phyloP scores from a whole-genome alignment of 2,113 vertebrate species.

The Asarcornis scutulata region DNA sequence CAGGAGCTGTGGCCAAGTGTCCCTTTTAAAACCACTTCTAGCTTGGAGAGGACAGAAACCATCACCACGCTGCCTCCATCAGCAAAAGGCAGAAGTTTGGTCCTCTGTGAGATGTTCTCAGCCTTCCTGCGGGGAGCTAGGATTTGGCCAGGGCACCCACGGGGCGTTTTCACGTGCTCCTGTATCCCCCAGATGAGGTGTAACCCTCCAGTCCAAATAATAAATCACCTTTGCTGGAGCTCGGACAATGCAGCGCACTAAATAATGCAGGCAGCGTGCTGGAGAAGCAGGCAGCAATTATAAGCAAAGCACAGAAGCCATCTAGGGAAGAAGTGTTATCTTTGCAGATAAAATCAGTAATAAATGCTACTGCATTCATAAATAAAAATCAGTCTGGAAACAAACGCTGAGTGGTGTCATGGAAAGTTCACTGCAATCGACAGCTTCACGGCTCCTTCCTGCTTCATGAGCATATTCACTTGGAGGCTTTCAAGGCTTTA shows the following conservation, averaged over 20 bases:
- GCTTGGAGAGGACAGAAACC: not conserved
- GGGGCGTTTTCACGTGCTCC: not conserved
- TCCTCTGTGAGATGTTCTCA: not conserved
- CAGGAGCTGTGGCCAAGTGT: not conserved
- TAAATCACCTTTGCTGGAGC: not conserved
- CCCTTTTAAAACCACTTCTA: not conserved
- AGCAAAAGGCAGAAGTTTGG: not conserved
- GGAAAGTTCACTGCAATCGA: constrained; percentile 51
- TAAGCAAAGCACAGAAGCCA: constrained; percentile 6
- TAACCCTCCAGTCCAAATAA: not conserved
- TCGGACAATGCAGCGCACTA: not conserved
- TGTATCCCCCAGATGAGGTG: not conserved
- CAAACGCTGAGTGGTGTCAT: constrained; percentile 41
- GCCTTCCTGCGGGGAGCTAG: not conserved
- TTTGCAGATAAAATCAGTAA: constrained; percentile 71
- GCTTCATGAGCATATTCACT: not conserved
- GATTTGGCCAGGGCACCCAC: not conserved
- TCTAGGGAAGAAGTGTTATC: constrained; percentile 42
- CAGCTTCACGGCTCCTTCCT: constrained; percentile 38
- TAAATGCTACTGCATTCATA: constrained; percentile 62
- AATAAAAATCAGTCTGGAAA: constrained; percentile 66
- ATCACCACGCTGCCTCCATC: not conserved
- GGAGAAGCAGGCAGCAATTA: constrained; percentile 24
- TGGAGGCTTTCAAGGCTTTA: constrained; percentile 30
- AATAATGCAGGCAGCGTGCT: constrained; percentile 1